These are phyloP conservation scores for Drosophila borealis DNA, from an alignment of 2,888 invertebrate species.

Conservation along the genomic window DNA sequence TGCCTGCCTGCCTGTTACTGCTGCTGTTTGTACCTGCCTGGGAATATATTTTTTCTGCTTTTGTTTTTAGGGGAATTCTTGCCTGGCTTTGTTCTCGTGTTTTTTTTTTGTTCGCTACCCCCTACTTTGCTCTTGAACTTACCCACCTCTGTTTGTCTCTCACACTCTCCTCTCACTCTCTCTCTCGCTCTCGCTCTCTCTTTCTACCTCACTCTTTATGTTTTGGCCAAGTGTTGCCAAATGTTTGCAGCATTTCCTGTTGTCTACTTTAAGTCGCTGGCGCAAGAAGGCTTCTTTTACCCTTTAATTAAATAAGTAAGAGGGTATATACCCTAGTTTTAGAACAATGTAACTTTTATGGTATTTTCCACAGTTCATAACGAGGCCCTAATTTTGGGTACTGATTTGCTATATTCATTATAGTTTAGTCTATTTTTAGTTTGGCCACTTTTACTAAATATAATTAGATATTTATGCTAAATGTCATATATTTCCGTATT, in stretches of 20 bases:
- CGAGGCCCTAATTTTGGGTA: no score
- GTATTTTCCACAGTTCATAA: no score
- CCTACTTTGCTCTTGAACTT: conserved; percentile 13
- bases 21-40: conserved; percentile 67
- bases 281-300: conserved; percentile 30
- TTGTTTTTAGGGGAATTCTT: conserved; percentile 62
- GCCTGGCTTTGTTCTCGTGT: conserved; percentile 29
- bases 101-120: conserved; percentile 10
- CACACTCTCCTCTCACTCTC: conserved; percentile 3
- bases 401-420: no score
- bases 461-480: no score
- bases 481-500: no score
- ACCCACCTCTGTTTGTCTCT: conserved; percentile 30
- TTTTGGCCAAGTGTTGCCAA: conserved; percentile 71
- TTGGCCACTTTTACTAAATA: no score
- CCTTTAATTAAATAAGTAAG: not conserved
- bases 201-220: conserved; percentile 17
- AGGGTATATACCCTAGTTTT: conserved; percentile 3
- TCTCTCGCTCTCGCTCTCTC: conserved; percentile 3
- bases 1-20: conserved; percentile 9
- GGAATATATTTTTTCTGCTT: conserved; percentile 64
- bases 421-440: no score
- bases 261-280: conserved; percentile 62
- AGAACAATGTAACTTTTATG: not conserved
- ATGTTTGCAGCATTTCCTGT: conserved; percentile 77